Percentiles rank a stretch among this genome's conserved stretches.
Evolutionary conservation across 2,888 invertebrate species (phyloP).

Genomic region (Zele albiditarsus): DNA sequence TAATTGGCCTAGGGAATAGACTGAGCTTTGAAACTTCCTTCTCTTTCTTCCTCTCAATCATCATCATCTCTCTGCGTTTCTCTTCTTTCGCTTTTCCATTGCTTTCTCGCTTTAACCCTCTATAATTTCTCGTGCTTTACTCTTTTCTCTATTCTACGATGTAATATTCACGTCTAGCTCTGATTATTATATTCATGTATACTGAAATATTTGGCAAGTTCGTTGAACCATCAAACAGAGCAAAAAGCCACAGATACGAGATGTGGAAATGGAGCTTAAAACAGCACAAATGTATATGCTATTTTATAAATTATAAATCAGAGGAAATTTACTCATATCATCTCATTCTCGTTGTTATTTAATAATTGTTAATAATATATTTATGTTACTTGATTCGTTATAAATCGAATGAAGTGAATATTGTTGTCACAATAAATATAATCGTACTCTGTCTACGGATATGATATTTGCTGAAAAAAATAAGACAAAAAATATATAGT

Average conservation of each 20-base stretch:
- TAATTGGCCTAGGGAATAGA: constrained; percentile 30
- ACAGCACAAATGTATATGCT: too few relatives aligned
- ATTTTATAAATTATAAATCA: too few relatives aligned
- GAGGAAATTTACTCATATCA: too few relatives aligned
- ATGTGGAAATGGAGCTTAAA: neutral
- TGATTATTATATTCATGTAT: neutral
- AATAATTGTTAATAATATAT: too few relatives aligned
- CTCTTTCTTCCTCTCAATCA: neutral
- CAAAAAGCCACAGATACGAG: neutral
- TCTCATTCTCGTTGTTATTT: too few relatives aligned
- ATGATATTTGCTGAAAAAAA: too few relatives aligned
- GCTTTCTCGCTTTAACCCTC: neutral
- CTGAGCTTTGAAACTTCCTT: constrained; percentile 22
- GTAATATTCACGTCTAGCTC: neutral
- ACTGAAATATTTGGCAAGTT: neutral
- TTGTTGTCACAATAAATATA: too few relatives aligned
- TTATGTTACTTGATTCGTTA: too few relatives aligned
- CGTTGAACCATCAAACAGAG: neutral
- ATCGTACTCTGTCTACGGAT: too few relatives aligned
- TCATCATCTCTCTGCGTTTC: neutral
- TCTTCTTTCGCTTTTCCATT: neutral
- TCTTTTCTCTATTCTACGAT: neutral
- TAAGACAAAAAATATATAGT: too few relatives aligned
- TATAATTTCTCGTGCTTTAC: neutral
- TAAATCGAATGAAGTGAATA: too few relatives aligned